Conservation (phyloP, 2,797 vertebrate genomes). For the Clarias fuscus region DNA sequence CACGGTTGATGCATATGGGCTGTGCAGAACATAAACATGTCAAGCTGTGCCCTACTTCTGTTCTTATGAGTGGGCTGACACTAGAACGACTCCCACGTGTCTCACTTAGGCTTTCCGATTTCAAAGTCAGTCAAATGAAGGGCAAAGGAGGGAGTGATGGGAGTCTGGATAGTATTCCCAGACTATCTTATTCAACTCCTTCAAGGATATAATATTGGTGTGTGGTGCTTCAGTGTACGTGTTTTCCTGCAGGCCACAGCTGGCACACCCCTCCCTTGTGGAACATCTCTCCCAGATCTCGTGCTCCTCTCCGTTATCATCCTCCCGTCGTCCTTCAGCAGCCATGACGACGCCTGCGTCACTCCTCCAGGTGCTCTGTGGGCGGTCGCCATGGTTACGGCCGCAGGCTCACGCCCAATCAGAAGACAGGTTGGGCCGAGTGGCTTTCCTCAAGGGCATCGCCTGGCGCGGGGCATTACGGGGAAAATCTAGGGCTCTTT, state of each 20-base stretch:
- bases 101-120: constrained; percentile 27
- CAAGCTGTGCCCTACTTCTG: constrained; percentile 34
- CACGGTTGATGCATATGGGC: constrained; percentile 18
- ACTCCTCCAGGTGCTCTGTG: constrained; percentile 58
- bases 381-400: constrained; percentile 55
- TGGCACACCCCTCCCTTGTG: constrained; percentile 37
- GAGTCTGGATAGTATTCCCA: constrained; percentile 44
- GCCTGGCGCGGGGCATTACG: constrained; percentile 17
- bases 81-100: constrained; percentile 26
- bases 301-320: constrained; percentile 42
- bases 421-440: constrained; percentile 24
- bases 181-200: constrained; percentile 39
- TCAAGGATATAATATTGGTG: constrained; percentile 22
- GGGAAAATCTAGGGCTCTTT: constrained; percentile 45
- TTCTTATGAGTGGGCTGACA: constrained; percentile 24
- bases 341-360: constrained; percentile 49
- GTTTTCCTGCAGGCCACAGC: constrained; percentile 39
- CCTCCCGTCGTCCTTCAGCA: constrained; percentile 49
- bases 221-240: constrained; percentile 10
- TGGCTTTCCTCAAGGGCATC: constrained; percentile 43
- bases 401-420: constrained; percentile 51
- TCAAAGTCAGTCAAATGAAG: constrained; percentile 37
- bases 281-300: constrained; percentile 41
- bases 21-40: constrained; percentile 18
- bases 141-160: constrained; percentile 33